Evolutionary conservation across 2,888 invertebrate species (phyloP).

Genomic region (Drosophila trichaetosa): DNA sequence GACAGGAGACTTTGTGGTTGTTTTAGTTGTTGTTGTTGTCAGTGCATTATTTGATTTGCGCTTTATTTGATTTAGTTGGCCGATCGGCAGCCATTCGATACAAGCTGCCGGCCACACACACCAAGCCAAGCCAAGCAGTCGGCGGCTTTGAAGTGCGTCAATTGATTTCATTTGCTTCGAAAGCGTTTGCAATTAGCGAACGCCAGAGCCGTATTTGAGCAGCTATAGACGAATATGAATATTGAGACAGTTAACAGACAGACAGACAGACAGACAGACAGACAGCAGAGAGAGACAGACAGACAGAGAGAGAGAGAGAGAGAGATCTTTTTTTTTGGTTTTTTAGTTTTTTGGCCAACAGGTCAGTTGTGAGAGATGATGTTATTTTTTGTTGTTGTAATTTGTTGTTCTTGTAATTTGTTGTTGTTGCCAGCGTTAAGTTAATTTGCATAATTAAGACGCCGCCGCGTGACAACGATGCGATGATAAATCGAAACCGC

Average conservation of each 20-base stretch:
- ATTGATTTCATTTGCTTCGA: slow-evolving; percentile 71
- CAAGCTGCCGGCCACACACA: slow-evolving; percentile 47
- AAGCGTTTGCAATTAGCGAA: slow-evolving; percentile 69
- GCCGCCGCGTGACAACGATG: slow-evolving; percentile 65
- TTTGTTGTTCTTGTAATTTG: slow-evolving; percentile 9
- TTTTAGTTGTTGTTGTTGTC: slow-evolving; percentile 18
- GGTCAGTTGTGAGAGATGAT: slow-evolving; percentile 34
- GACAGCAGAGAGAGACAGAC: too few relatives aligned
- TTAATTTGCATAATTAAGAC: slow-evolving; percentile 78
- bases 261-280: not conserved
- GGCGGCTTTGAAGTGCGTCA: slow-evolving; percentile 65
- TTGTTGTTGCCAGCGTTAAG: slow-evolving; percentile 40
- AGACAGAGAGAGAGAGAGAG: not conserved
- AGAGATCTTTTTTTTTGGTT: not conserved
- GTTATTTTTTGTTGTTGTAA: not conserved
- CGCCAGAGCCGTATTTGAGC: not conserved
- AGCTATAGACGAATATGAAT: not conserved
- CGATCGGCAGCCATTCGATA: slow-evolving; percentile 54
- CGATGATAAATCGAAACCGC: slow-evolving; percentile 65
- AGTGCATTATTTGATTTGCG: slow-evolving; percentile 64
- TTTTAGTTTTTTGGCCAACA: slow-evolving; percentile 28
- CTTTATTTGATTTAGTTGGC: slow-evolving; percentile 68
- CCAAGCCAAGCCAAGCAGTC: slow-evolving; percentile 1
- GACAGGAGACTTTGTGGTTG: slow-evolving; percentile 3
- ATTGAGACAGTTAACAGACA: not conserved